Conservation (phyloP, 2,888 invertebrate species). For the Stictocephala bisonia region DNA sequence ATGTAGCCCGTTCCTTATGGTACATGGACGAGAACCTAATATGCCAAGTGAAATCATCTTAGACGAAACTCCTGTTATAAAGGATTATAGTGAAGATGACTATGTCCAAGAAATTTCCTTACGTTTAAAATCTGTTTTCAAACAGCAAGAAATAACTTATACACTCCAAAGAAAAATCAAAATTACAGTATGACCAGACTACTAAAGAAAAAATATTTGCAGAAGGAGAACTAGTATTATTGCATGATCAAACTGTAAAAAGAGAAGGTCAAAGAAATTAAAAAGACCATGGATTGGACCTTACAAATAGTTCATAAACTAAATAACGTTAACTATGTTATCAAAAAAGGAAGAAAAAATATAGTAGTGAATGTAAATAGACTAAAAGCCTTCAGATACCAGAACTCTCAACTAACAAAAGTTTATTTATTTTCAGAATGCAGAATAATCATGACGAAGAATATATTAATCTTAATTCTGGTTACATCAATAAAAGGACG, state of each 20-base stretch:
- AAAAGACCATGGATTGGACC: constrained; percentile 6
- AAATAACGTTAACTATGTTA: background rate
- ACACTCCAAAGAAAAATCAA: background rate
- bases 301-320: background rate
- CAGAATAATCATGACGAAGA: too few species aligned
- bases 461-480: too few species aligned
- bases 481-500: too few species aligned
- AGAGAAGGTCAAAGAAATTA: background rate
- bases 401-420: too few species aligned
- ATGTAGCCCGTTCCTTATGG: too few species aligned
- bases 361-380: background rate
- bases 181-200: background rate
- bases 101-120: background rate
- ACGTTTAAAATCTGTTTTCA: background rate
- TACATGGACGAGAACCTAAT: background rate
- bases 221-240: background rate
- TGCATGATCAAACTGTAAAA: background rate
- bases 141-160: background rate
- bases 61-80: background rate
- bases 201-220: background rate
- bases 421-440: too few species aligned
- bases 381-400: background rate
- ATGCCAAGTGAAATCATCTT: background rate
- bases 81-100: background rate
- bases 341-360: background rate